Conservation (phyloP, 1,140 invertebrate genomes). For the Aradophagus sp. region DNA sequence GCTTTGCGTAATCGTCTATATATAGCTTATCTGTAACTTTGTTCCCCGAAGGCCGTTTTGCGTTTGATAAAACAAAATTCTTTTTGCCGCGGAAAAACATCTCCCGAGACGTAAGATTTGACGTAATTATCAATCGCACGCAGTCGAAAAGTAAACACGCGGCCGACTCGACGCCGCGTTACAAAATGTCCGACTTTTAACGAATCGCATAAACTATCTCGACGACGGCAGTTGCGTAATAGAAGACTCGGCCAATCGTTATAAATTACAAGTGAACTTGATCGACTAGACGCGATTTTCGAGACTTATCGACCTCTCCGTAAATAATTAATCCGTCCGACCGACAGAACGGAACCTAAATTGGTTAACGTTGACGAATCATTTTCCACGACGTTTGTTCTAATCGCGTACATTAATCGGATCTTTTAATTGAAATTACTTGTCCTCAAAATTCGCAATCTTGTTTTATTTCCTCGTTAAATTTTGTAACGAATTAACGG, state of each 20-base stretch:
- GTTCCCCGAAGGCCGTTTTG: conserved; percentile 24
- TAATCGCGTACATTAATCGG: no score
- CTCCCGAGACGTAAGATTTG: conserved; percentile 18
- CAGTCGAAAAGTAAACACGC: conserved; percentile 22
- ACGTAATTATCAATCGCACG: conserved; percentile 38
- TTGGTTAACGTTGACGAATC: conserved; percentile 10
- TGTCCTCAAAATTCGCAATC: no score
- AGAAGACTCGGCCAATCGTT: conserved; percentile 15
- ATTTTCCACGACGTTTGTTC: conserved; percentile 1
- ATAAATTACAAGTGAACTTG: conserved; percentile 18
- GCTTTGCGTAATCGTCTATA: conserved; percentile 16
- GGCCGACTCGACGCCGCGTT: neutral
- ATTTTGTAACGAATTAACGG: no score
- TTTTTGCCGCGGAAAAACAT: conserved; percentile 12
- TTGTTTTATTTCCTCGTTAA: no score
- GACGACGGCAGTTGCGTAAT: conserved; percentile 4
- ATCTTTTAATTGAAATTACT: no score
- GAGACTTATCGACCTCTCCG: conserved; percentile 12
- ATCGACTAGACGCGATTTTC: conserved; percentile 31
- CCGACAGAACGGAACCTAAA: neutral
- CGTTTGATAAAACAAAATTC: conserved; percentile 19
- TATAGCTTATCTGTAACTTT: conserved; percentile 32
- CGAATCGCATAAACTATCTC: conserved; percentile 10
- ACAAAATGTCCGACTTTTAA: conserved; percentile 11
- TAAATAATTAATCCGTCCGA: conserved; percentile 16